phyloP scores from a whole-genome alignment of 2,113 vertebrate species.

The Galbula dea region DNA sequence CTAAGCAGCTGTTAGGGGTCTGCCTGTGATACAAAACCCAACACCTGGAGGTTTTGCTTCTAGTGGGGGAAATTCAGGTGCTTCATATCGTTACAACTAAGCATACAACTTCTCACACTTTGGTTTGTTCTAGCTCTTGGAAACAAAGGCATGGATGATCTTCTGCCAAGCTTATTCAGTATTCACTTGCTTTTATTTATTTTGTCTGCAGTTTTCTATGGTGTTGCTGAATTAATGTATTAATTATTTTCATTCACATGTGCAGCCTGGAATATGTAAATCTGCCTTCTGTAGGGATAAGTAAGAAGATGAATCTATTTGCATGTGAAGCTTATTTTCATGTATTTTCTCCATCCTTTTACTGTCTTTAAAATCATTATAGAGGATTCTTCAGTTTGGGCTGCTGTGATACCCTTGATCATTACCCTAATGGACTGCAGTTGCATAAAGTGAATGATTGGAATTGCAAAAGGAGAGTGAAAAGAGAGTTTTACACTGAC shows the following conservation, averaged over 20 bases:
- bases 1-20: background rate
- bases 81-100: background rate
- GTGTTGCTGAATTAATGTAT: background rate
- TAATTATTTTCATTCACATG: background rate
- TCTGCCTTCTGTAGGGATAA: background rate
- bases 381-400: fast-evolving
- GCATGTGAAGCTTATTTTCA: background rate
- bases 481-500: background rate
- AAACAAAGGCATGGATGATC: background rate
- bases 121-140: background rate
- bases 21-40: background rate
- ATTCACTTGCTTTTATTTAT: background rate
- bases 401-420: background rate
- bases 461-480: background rate
- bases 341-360: background rate
- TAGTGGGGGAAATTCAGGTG: no score
- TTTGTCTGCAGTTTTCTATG: background rate
- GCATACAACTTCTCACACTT: background rate
- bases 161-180: background rate
- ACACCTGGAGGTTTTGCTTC: background rate
- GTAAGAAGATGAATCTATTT: background rate
- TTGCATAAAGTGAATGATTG: background rate
- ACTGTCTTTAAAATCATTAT: background rate
- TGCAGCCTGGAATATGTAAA: background rate
- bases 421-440: background rate